Conservation (phyloP, 2,113 vertebrate species). For the Brienomyrus brachyistius region DNA sequence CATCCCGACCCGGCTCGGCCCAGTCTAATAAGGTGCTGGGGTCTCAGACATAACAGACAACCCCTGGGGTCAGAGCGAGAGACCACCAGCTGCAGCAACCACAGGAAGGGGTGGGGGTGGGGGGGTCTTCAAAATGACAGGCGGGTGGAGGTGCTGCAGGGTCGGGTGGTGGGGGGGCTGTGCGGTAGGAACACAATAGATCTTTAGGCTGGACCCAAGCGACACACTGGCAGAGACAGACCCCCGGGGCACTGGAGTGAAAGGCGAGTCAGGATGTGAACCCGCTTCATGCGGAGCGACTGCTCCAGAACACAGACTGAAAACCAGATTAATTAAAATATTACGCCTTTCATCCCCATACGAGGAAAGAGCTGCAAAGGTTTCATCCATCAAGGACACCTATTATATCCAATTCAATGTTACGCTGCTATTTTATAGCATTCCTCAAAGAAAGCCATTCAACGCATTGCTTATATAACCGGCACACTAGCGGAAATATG, state of each 20-base stretch:
- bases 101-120: neutral
- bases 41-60: neutral
- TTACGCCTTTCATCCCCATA: neutral
- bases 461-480: neutral
- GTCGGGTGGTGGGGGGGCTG: neutral
- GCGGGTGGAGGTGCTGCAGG: neutral
- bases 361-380: neutral
- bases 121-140: neutral
- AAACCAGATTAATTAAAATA: constrained; percentile 1
- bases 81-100: neutral
- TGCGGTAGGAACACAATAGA: neutral
- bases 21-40: neutral
- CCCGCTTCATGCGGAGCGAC: neutral
- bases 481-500: neutral
- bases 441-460: constrained; percentile 6
- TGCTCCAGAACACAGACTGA: neutral
- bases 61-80: neutral
- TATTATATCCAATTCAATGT: constrained; percentile 13
- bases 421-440: neutral
- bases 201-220: neutral
- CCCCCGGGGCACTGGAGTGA: neutral
- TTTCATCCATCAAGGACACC: neutral
- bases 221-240: neutral
- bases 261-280: neutral
- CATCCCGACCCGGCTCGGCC: neutral